Evolutionary conservation across 2,888 invertebrate genomes (phyloP), one percentile per base, ranked within the genome.

Genomic region (Trachelus iudaicus): DNA sequence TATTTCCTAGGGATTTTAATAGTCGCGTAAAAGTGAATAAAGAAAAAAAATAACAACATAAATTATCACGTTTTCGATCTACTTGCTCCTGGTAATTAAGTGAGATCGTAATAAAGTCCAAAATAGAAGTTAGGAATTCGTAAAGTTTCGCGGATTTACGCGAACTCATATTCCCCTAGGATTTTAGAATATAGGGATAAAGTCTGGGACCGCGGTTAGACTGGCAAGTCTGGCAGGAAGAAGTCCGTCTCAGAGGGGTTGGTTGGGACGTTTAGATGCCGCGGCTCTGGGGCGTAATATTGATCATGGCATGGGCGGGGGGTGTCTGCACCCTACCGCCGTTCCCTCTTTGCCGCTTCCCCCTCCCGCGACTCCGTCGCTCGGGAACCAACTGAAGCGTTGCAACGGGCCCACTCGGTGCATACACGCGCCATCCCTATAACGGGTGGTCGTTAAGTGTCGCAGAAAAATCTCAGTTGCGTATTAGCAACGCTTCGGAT

Each of bases 201-300:
- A 78, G 73, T 68, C 69, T 56, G 79, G 75, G 76, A 75, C 80
- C 78, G 79, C 79, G 82, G 81, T 81, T 80, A 79, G 68, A 80
- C 80, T 56, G 75, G 77, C 79, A 77, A 81, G 79, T 73, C 82
- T 79, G 81, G 82, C 85, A 86, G 84, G 88, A 90, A 90, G 89
- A 88, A 90, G 89, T 89, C 87, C 87, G 88, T 90, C 90, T 90
- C 89, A 56, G 56, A 56, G 86, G 85, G 88, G 87, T 88, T 80
- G 87, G 34, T 34, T 34, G 87, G 35, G 35, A 35, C 85, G 87
- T 89, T 90, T 88, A 87, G 89, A 89, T 89, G 88, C 89, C 89
- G 88, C 86, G 85, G 87, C 87, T 89, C 87, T 86, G 86, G 89
- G 87, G 87, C 90, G 89, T 89, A 91, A 91, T 91, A 91, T 91